phyloP scores from a whole-genome alignment of 2,888 invertebrate species.

The Pegoplata infirma region DNA sequence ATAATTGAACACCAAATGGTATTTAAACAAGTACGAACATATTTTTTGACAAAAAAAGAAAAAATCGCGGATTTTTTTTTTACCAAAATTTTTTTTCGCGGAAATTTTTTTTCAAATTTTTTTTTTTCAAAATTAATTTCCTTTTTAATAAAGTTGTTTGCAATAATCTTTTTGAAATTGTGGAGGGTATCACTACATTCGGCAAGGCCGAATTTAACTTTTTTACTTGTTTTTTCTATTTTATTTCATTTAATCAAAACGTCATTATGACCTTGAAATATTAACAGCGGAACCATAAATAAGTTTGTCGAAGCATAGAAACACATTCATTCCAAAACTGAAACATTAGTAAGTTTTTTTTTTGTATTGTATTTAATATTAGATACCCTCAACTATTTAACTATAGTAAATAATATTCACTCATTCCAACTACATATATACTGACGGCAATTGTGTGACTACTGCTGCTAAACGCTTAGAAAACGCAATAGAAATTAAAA shows the following conservation, averaged over 20 bases:
- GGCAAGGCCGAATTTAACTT: too few species aligned
- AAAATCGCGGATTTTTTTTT: too few species aligned
- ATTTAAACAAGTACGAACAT: too few species aligned
- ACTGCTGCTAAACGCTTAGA: constrained; percentile 8
- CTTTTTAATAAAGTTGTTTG: too few species aligned
- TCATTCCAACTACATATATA: constrained; percentile 14
- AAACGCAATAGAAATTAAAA: constrained; percentile 37
- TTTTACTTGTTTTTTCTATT: too few species aligned
- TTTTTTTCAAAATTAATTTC: too few species aligned
- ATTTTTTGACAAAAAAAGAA: too few species aligned
- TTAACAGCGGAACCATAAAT: constrained; percentile 74
- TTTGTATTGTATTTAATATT: background rate
- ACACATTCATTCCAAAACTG: constrained; percentile 41
- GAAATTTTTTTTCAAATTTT: too few species aligned
- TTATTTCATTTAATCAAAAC: constrained; percentile 61
- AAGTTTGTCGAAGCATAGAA: constrained; percentile 63
- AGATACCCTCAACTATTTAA: constrained; percentile 3
- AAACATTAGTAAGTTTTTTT: constrained; percentile 37
- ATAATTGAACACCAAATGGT: too few species aligned
- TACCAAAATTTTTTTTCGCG: too few species aligned
- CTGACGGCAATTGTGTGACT: constrained; percentile 12
- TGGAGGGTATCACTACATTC: too few species aligned
- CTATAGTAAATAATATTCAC: constrained; percentile 22
- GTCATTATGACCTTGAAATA: constrained; percentile 74
- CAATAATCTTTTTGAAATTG: too few species aligned